Base-by-base conservation (phyloP, 2,888 invertebrate species). In the Ophonus ardosiacus region DNA sequence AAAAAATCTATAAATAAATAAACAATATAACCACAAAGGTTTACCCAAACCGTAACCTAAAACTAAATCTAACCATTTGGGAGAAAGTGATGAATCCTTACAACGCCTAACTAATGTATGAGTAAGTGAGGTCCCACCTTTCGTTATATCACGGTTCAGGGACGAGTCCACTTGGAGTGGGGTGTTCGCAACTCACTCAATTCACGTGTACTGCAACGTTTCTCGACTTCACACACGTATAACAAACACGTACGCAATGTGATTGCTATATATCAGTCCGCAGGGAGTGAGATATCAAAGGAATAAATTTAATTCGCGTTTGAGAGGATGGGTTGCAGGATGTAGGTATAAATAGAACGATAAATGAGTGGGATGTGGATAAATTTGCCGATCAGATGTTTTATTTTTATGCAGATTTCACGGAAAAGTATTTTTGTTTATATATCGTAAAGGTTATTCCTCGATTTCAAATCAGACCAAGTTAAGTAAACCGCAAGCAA, bases 131-230 rank as follows among this genome's bases (percentile, higher is more conserved):
- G 31, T 31, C 31, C 6, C 31, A 5, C 13, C 43, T 10, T 17
- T 15, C 17, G 59, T 59, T 59, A 59, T 59, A 59, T 59, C 59
- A 59, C 59, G 59, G 59, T n/a, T 59, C 59, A 59, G n/a, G 59
- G 59, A 13, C 59, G 6, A 59, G 59, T 59, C 59, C 15, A 59
- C 59, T 18, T 7, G 0, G 18, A 40, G 71, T 24, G 38, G 71
- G 38, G 31, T 10, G 38, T 17, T n/a, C 24, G 15, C 38, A 40
- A 31, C 71, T 21, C 71, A 71, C 24, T 6, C 38, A 40, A 31
- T 31, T 21, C 71, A 71, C 71, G 71, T 71, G 71, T 38, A 71
- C 13, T 38, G 38, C 71, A 71, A 71, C 71, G 71, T 71, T 71
- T 71, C 31, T 71, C 31, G 2, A 21, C 56, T 56, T 56, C 56